These are phyloP conservation scores for Schizotus pectinicornis DNA, from an alignment of 2,888 invertebrate species.

Conservation along the genomic window DNA sequence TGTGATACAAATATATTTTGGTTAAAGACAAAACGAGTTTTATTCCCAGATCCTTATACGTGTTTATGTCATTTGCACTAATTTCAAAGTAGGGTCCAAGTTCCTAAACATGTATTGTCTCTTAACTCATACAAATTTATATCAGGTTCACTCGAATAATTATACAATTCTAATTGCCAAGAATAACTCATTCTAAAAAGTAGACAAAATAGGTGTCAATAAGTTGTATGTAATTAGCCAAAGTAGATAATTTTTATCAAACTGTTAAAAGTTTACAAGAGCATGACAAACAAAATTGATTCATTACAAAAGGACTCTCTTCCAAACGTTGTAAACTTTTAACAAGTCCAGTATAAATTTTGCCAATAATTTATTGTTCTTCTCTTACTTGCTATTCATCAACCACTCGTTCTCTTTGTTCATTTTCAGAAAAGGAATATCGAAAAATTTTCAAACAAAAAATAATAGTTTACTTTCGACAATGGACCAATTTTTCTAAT, in stretches of 20 bases:
- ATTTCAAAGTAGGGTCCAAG: slow-evolving; percentile 52
- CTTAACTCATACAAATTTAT: slow-evolving; percentile 28
- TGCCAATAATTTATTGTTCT: slow-evolving; percentile 53
- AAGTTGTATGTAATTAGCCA: slow-evolving; percentile 51
- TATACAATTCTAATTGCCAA: slow-evolving; percentile 51
- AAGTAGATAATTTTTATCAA: slow-evolving; percentile 46
- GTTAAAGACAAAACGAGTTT: slow-evolving; percentile 50
- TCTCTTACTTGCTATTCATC: background rate
- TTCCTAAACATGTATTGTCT: slow-evolving; percentile 48
- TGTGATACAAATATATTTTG: slow-evolving; percentile 54
- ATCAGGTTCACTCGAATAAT: slow-evolving; percentile 53
- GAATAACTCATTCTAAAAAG: slow-evolving; percentile 53
- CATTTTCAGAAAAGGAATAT: slow-evolving; percentile 27
- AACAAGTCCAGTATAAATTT: slow-evolving; percentile 49
- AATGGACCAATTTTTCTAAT: slow-evolving; percentile 33
- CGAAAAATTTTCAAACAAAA: slow-evolving; percentile 1
- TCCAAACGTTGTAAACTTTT: slow-evolving; percentile 30
- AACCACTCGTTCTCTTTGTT: slow-evolving; percentile 1
- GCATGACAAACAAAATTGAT: slow-evolving; percentile 15
- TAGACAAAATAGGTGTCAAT: slow-evolving; percentile 53
- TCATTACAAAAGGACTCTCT: background rate
- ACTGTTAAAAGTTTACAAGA: slow-evolving; percentile 52
- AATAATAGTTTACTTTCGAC: slow-evolving; percentile 8
- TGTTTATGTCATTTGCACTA: slow-evolving; percentile 43
- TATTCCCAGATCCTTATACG: slow-evolving; percentile 48